A percentile compares a stretch with the other conserved stretches of the same genome.
Evolutionary conservation across 1,140 invertebrate genomes (phyloP).

Genomic region (Listronotus oregonensis): DNA sequence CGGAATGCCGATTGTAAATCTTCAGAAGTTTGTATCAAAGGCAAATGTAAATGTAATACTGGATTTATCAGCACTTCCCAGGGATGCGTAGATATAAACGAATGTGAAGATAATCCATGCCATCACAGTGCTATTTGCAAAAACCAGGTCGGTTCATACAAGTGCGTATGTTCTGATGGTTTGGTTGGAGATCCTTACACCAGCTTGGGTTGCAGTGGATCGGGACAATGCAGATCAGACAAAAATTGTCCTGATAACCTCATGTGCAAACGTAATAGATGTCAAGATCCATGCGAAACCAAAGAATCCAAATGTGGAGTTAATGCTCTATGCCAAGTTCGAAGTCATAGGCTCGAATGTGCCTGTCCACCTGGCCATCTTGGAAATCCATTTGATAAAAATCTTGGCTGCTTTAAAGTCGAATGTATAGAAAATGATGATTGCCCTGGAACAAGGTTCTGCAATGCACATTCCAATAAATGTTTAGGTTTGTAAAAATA

Average conservation of each 20-base stretch:
- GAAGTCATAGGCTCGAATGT: conserved; percentile 72
- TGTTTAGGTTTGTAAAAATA: conserved; percentile 67
- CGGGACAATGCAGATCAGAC: conserved; percentile 72
- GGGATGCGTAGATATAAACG: conserved; percentile 77
- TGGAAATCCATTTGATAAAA: conserved; percentile 75
- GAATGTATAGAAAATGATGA: conserved; percentile 79
- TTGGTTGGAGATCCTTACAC: conserved; percentile 79
- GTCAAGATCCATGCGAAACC: conserved; percentile 73
- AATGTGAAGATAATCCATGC: conserved; percentile 80
- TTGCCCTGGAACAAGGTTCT: conserved; percentile 75
- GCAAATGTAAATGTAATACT: conserved; percentile 76
- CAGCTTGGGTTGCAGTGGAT: conserved; percentile 70
- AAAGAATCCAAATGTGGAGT: conserved; percentile 67
- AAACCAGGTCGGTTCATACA: conserved; percentile 80
- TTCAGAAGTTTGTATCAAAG: conserved; percentile 79
- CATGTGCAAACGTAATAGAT: conserved; percentile 73
- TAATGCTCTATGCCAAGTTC: conserved; percentile 73
- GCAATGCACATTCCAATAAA: conserved; percentile 74
- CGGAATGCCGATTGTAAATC: conserved; percentile 78
- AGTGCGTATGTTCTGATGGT: conserved; percentile 76
- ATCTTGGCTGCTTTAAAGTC: conserved; percentile 79
- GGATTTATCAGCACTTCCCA: conserved; percentile 72
- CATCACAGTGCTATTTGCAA: conserved; percentile 77
- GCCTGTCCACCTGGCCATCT: conserved; percentile 77
- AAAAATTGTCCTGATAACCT: conserved; percentile 73